Percentiles rank a stretch among this genome's conserved stretches.
Evolutionary conservation across 2,888 invertebrate species (phyloP).

Genomic region (Machimus rusticus): DNA sequence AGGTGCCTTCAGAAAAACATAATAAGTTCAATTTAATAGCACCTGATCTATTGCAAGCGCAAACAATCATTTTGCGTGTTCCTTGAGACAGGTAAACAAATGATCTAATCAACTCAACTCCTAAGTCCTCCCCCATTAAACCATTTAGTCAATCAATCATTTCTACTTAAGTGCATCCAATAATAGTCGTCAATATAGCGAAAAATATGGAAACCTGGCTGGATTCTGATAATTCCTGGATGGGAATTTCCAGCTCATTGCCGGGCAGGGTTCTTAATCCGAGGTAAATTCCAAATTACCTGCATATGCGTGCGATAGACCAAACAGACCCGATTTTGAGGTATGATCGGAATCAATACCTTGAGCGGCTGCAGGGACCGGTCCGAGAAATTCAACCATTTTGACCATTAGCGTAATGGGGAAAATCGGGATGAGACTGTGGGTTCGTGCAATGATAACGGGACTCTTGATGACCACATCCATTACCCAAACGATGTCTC

Average conservation of each 20-base stretch:
- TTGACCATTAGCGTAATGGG: constrained; percentile 18
- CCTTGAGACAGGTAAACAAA: background rate
- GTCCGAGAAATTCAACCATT: background rate
- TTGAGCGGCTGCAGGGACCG: background rate
- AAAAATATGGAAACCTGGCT: background rate
- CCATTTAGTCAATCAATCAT: background rate
- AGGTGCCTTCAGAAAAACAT: no score
- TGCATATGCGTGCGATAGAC: background rate
- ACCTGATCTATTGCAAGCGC: background rate
- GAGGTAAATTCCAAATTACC: background rate
- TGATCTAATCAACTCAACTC: background rate
- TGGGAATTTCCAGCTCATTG: background rate
- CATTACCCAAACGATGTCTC: background rate
- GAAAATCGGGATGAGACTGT: background rate
- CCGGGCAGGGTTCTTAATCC: background rate
- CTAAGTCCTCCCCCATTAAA: background rate
- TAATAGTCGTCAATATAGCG: background rate
- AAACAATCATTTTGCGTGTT: background rate
- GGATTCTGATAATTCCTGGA: background rate
- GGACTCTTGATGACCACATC: constrained; percentile 21
- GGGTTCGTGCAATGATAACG: background rate
- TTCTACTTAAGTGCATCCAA: background rate
- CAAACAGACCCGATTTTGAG: background rate
- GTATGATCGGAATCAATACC: background rate
- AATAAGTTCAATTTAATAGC: no score